Conservation (phyloP, 2,797 vertebrate genomes). For the Pachyuromys duprasi region DNA sequence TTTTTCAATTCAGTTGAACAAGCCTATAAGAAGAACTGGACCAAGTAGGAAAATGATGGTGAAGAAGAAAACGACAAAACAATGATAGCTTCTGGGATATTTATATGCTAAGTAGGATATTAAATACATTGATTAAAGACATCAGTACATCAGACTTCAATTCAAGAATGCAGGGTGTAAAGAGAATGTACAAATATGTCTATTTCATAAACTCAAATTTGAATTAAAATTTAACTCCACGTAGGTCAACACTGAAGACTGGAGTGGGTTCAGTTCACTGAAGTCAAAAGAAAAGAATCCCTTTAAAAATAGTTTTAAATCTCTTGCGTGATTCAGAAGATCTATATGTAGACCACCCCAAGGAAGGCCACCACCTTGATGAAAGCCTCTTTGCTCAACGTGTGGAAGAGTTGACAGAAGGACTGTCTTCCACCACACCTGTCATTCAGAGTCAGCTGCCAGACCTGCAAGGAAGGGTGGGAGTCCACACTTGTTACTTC, state of each 20-base stretch:
- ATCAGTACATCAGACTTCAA: slow-evolving; percentile 1
- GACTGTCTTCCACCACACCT: neutral
- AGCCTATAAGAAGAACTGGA: neutral
- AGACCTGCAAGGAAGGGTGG: neutral
- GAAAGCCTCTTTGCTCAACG: neutral
- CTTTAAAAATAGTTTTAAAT: neutral
- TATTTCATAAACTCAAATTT: neutral
- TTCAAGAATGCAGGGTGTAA: neutral
- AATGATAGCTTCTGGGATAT: neutral
- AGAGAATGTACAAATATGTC: neutral
- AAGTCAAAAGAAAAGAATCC: neutral
- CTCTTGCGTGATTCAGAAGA: neutral
- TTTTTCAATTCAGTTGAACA: slow-evolving; percentile 29
- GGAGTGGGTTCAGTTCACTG: slow-evolving; percentile 11
- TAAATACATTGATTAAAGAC: slow-evolving; percentile 50
- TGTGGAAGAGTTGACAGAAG: neutral
- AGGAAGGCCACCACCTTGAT: neutral
- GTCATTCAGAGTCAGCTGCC: neutral
- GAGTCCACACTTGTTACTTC: neutral
- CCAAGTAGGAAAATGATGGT: neutral
- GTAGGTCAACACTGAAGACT: neutral
- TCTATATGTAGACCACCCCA: neutral
- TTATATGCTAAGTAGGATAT: slow-evolving; percentile 31
- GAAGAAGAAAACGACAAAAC: neutral
- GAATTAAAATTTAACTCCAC: slow-evolving; percentile 14